Conservation (phyloP, 2,797 vertebrate genomes). For the Ispidina lecontei region DNA sequence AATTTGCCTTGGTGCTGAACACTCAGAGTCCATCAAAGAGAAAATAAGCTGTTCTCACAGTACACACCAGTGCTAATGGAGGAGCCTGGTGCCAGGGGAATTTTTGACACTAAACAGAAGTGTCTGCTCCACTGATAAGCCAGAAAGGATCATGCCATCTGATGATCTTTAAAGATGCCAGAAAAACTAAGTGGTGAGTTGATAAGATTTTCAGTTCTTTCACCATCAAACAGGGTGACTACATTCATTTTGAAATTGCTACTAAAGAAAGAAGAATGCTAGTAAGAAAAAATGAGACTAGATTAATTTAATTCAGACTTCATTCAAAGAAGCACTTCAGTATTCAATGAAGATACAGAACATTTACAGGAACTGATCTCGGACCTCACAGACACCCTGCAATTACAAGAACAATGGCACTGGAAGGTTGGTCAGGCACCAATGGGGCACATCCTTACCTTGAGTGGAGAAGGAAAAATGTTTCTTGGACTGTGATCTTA, state of each 20-base stretch:
- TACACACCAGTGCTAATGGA: neutral
- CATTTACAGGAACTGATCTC: neutral
- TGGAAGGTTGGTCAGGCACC: neutral
- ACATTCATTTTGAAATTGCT: neutral
- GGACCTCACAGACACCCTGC: neutral
- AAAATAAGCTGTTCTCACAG: neutral
- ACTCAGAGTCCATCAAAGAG: neutral
- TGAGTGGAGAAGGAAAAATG: neutral
- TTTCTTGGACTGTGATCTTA: neutral
- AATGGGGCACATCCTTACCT: neutral
- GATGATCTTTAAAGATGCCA: neutral
- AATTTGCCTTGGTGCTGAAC: neutral
- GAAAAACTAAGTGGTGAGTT: neutral
- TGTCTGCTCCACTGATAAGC: neutral
- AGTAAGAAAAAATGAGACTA: neutral
- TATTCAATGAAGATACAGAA: neutral
- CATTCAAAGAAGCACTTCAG: neutral
- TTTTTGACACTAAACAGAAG: neutral
- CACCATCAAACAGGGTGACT: neutral
- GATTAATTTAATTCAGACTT: neutral
- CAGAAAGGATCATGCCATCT: neutral
- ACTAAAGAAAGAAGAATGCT: neutral
- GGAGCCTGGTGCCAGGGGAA: neutral
- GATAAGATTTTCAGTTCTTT: neutral
- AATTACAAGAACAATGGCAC: neutral